Conservation (phyloP, 2,113 vertebrate genomes). For the Chiloscyllium plagiosum region DNA sequence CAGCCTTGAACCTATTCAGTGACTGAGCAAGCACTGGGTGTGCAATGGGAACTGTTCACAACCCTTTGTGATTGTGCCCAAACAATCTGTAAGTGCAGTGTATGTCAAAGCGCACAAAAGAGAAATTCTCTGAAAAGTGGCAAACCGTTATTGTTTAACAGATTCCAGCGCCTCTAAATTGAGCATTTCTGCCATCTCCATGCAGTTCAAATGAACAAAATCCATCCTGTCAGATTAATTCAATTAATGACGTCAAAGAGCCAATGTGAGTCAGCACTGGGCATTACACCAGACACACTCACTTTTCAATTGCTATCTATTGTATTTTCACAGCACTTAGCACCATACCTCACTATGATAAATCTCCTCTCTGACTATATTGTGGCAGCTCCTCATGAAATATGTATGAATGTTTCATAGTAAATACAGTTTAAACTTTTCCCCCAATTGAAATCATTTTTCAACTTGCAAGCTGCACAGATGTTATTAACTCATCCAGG, state of each 20-base stretch:
- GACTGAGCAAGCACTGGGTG: no score
- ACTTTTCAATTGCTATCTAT: background rate
- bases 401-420: background rate
- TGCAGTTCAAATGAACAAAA: background rate
- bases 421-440: conserved; percentile 5
- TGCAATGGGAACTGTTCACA: no score
- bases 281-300: background rate
- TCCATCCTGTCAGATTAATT: background rate
- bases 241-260: background rate
- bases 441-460: background rate
- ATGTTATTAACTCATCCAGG: background rate
- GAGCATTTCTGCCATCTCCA: no score
- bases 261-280: background rate
- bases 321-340: background rate
- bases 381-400: background rate
- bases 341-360: background rate
- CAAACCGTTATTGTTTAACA: background rate
- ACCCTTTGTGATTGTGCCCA: no score
- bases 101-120: background rate
- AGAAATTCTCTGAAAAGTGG: background rate
- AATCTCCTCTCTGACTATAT: background rate
- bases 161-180: background rate
- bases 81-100: background rate
- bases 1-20: no score
- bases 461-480: background rate